Percentiles rank a stretch among this genome's conserved stretches.
These are phyloP conservation scores for Spinus pinus DNA, from an alignment of 2,797 vertebrate species.

Conservation along the genomic window DNA sequence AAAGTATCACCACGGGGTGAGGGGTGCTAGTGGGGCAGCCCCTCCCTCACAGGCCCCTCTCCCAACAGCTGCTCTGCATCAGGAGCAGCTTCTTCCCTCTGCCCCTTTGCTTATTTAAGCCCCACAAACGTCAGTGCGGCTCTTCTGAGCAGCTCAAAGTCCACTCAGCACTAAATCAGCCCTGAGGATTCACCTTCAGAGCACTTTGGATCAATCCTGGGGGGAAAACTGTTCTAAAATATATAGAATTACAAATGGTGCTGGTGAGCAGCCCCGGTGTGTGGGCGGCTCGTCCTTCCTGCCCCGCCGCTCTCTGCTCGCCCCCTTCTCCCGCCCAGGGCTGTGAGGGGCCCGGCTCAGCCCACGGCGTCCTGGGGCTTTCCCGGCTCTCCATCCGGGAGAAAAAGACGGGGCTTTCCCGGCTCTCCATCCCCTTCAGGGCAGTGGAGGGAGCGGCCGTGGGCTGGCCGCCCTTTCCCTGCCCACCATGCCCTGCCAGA, in stretches of 20 bases:
- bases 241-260: background rate
- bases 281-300: rapidly evolving
- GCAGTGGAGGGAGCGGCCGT: rapidly evolving
- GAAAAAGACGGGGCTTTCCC: too few species aligned
- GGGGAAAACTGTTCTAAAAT: background rate
- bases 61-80: slow-evolving; percentile 4
- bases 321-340: background rate
- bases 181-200: background rate
- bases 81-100: background rate
- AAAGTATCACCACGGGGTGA: background rate
- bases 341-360: background rate
- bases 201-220: background rate
- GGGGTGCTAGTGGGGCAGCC: background rate
- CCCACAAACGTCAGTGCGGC: background rate
- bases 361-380: background rate
- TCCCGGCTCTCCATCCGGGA: background rate
- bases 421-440: background rate
- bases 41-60: background rate
- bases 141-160: background rate
- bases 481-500: background rate
- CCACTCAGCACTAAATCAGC: background rate
- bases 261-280: rapidly evolving
- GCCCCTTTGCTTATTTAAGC: background rate
- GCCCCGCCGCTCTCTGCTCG: rapidly evolving
- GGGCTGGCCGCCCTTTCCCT: too few species aligned